These are phyloP conservation scores for Uropetala carovei DNA, from an alignment of 2,888 invertebrate genomes.

Conservation along the genomic window DNA sequence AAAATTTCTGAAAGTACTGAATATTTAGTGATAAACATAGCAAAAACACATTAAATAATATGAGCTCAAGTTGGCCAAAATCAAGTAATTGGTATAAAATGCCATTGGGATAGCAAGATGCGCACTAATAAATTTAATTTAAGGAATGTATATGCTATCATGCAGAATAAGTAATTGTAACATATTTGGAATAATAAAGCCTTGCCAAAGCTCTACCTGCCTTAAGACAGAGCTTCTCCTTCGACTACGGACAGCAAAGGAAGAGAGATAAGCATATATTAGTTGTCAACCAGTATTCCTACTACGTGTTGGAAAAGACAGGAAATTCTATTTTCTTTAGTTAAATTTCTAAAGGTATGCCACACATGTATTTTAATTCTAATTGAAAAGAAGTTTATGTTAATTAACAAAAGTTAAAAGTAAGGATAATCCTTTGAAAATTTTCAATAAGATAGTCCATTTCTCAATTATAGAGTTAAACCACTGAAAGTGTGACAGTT, in stretches of 20 bases:
- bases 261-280: slow-evolving; percentile 68
- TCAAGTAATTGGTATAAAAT: slow-evolving; percentile 18
- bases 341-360: slow-evolving; percentile 22
- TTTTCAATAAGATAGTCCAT: not conserved
- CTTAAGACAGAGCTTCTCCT: slow-evolving; percentile 75
- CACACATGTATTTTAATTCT: slow-evolving; percentile 28
- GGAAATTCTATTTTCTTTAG: slow-evolving; percentile 34
- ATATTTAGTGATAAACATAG: not conserved
- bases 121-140: slow-evolving; percentile 41
- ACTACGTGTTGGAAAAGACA: slow-evolving; percentile 37
- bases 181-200: slow-evolving; percentile 62
- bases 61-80: slow-evolving; percentile 44
- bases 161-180: slow-evolving; percentile 56
- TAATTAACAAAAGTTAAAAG: slow-evolving; percentile 13
- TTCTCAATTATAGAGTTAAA: not conserved
- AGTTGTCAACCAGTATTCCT: slow-evolving; percentile 67
- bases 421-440: not conserved
- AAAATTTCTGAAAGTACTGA: not conserved
- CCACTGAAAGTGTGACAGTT: not conserved
- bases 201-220: slow-evolving; percentile 73
- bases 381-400: slow-evolving; percentile 27
- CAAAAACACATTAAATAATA: slow-evolving; percentile 4
- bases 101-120: slow-evolving; percentile 60
- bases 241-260: slow-evolving; percentile 72
- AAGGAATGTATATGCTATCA: slow-evolving; percentile 38